Conservation (phyloP, 1,140 invertebrate genomes). For the Apolygus lucorum region DNA sequence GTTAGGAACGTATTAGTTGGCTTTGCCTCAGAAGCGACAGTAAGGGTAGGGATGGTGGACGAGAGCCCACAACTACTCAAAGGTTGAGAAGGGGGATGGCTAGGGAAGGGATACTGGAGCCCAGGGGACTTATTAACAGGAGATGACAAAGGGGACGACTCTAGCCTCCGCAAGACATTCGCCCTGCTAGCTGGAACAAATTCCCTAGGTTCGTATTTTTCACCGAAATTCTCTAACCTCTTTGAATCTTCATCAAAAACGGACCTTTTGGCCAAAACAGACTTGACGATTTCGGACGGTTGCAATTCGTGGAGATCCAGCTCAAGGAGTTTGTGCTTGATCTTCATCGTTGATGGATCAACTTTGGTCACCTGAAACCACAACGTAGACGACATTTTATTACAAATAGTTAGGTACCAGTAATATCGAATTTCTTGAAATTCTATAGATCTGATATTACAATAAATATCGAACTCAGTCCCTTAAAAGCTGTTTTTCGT, state of each 20-base stretch:
- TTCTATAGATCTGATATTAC: no score
- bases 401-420: no score
- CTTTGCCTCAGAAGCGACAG: conserved; percentile 24
- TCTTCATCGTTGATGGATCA: conserved; percentile 46
- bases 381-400: not conserved
- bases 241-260: conserved; percentile 95
- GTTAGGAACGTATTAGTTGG: conserved; percentile 29
- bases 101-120: conserved; percentile 72
- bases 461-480: no score
- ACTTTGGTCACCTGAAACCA: conserved; percentile 46
- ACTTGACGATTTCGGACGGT: conserved; percentile 89
- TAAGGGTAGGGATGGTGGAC: conserved; percentile 26
- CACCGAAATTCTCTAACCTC: conserved; percentile 76
- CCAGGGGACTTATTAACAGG: conserved; percentile 39
- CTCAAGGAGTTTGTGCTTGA: conserved; percentile 59
- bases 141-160: conserved; percentile 31
- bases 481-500: no score
- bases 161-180: conserved; percentile 30
- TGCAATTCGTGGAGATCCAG: conserved; percentile 68
- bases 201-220: conserved; percentile 72
- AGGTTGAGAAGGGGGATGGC: conserved; percentile 50
- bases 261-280: conserved; percentile 79
- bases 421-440: no score
- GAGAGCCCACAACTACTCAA: conserved; percentile 29
- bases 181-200: conserved; percentile 38